Conservation (phyloP, 2,888 invertebrate species). For the Andrena marginata region DNA sequence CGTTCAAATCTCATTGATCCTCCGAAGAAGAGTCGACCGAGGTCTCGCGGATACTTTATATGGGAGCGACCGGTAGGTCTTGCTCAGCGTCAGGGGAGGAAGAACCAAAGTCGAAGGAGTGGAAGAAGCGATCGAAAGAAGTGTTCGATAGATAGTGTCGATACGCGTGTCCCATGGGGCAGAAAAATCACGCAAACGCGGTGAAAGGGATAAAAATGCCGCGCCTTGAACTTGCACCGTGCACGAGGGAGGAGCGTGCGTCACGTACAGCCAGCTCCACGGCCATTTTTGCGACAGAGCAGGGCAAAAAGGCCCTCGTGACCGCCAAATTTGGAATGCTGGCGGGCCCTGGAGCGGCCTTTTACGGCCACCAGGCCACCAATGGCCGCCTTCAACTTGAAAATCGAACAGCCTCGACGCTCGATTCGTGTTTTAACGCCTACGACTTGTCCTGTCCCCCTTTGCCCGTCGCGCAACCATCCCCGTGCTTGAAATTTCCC, state of each 20-base stretch:
- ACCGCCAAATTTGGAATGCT: slow-evolving; percentile 82
- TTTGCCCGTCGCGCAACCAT: neutral
- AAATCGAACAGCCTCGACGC: slow-evolving; percentile 57
- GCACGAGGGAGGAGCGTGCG: slow-evolving; percentile 68
- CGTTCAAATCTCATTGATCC: neutral
- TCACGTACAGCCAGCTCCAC: slow-evolving; percentile 50
- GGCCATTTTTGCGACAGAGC: slow-evolving; percentile 76
- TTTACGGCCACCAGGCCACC: slow-evolving; percentile 76
- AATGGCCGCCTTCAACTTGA: slow-evolving; percentile 81
- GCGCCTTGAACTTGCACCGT: slow-evolving; percentile 78
- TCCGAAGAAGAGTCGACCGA: too few relatives aligned
- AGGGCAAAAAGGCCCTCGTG: slow-evolving; percentile 71
- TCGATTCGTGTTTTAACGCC: slow-evolving; percentile 68
- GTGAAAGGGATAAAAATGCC: slow-evolving; percentile 52
- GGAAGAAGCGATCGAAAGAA: neutral
- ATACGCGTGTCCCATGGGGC: neutral
- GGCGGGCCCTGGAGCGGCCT: slow-evolving; percentile 72
- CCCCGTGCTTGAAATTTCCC: neutral
- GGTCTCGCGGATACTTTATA: too few relatives aligned
- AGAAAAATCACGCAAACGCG: slow-evolving; percentile 7
- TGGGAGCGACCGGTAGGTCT: neutral
- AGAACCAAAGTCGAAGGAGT: neutral
- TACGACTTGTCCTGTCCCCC: slow-evolving; percentile 16
- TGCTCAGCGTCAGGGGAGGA: neutral
- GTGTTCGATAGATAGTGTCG: slow-evolving; percentile 5